phyloP scores from a whole-genome alignment of 2,113 vertebrate genomes.

The Pygoscelis antarcticus region DNA sequence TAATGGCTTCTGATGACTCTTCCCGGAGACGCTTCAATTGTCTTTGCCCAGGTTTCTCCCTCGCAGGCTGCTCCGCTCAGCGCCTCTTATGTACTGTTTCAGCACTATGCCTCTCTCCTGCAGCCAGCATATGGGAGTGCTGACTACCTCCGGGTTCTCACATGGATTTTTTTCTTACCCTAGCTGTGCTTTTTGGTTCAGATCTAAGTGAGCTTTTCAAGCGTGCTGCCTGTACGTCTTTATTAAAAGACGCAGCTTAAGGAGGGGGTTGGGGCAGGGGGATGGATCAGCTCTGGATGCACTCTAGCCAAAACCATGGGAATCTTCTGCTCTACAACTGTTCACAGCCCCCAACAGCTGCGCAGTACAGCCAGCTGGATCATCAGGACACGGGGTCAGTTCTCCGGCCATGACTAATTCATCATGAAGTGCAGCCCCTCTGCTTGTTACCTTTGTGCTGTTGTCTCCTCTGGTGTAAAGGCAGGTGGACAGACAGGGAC shows the following conservation, averaged over 20 bases:
- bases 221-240: neutral
- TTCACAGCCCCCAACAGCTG: slow-evolving; percentile 18
- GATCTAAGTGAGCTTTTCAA: neutral
- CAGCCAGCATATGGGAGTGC: neutral
- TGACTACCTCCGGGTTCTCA: neutral
- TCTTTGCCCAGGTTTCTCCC: neutral
- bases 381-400: neutral
- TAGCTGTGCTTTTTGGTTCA: neutral
- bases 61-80: neutral
- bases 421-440: neutral
- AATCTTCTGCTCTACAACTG: slow-evolving; percentile 53
- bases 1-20: neutral
- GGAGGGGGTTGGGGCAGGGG: neutral
- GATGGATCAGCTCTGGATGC: neutral
- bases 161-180: neutral
- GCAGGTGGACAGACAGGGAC: slow-evolving; percentile 26
- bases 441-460: neutral
- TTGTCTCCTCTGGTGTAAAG: neutral
- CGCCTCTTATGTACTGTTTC: rapidly evolving
- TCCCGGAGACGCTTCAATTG: neutral
- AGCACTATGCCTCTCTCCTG: neutral
- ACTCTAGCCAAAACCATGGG: slow-evolving; percentile 17
- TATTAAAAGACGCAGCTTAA: neutral
- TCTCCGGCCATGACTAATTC: neutral
- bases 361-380: rapidly evolving